Percentiles rank a stretch among this genome's conserved stretches.
Evolutionary conservation across 2,888 invertebrate genomes (phyloP).

Genomic region (Mimumesa dahlbomi): DNA sequence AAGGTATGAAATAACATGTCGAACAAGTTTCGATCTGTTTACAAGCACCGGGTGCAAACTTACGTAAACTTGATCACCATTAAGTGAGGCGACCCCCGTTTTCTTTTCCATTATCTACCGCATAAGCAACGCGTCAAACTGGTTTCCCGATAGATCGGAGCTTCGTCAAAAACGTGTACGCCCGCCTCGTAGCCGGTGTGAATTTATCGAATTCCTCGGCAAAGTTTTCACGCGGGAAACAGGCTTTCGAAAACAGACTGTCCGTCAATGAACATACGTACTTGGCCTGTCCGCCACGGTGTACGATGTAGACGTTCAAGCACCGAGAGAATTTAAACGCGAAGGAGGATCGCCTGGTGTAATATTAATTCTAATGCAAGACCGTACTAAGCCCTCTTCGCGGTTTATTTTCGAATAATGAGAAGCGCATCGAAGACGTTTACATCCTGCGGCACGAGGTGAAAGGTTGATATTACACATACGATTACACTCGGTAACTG

Average conservation of each 20-base stretch:
- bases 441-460: constrained; percentile 2
- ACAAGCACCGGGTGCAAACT: neutral
- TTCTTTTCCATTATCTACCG: constrained; percentile 8
- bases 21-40: too few species aligned
- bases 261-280: constrained; percentile 11
- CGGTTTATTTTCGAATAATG: neutral
- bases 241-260: constrained; percentile 5
- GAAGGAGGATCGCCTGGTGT: constrained; percentile 9
- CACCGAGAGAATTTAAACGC: constrained; percentile 12
- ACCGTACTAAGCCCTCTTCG: neutral
- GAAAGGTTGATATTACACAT: constrained; percentile 21
- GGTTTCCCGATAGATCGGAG: constrained; percentile 13
- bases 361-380: constrained; percentile 22
- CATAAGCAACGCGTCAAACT: constrained; percentile 16
- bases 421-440: constrained; percentile 3
- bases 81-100: neutral
- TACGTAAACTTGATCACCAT: neutral
- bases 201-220: constrained; percentile 24
- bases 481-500: constrained; percentile 6
- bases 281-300: neutral
- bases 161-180: constrained; percentile 12
- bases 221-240: constrained; percentile 12
- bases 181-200: constrained; percentile 7
- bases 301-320: constrained; percentile 18
- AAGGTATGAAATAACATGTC: too few species aligned